Evolutionary conservation across 23 tunicate genomes (phyloP).

Genomic region (Botrylloides violaceus): DNA sequence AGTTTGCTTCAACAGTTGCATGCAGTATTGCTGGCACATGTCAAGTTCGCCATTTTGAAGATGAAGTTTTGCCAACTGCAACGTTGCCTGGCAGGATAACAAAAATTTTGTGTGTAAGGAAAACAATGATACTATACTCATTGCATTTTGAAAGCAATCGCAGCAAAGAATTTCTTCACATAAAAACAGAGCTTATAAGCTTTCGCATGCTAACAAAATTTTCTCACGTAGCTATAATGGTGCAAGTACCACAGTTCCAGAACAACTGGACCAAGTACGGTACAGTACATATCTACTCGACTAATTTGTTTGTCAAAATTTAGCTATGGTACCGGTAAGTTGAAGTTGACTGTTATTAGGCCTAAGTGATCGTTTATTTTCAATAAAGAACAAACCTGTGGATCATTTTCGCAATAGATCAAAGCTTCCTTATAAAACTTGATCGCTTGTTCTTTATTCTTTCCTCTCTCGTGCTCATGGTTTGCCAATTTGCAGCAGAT

Average conservation of each 20-base stretch:
- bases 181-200: not conserved
- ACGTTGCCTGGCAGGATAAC: slow-evolving; percentile 41
- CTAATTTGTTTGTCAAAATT: no score
- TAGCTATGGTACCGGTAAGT: no score
- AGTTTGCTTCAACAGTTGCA: slow-evolving; percentile 48
- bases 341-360: no score
- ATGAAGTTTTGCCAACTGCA: slow-evolving; percentile 57
- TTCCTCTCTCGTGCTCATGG: slow-evolving; percentile 38
- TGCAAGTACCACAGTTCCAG: no score
- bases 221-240: no score
- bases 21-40: slow-evolving; percentile 78
- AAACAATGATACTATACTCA: not conserved
- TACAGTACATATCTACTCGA: no score
- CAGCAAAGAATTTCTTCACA: not conserved
- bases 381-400: slow-evolving; percentile 53
- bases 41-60: slow-evolving; percentile 67
- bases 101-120: not conserved
- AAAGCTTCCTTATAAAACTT: slow-evolving; percentile 76
- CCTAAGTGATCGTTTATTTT: no score
- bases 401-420: slow-evolving; percentile 58
- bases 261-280: no score
- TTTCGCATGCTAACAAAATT: no score
- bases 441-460: slow-evolving; percentile 49
- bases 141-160: no score
- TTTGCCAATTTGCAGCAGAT: slow-evolving; percentile 58